Conservation (phyloP, 1,140 invertebrate species). For the Sinonovacula constricta region DNA sequence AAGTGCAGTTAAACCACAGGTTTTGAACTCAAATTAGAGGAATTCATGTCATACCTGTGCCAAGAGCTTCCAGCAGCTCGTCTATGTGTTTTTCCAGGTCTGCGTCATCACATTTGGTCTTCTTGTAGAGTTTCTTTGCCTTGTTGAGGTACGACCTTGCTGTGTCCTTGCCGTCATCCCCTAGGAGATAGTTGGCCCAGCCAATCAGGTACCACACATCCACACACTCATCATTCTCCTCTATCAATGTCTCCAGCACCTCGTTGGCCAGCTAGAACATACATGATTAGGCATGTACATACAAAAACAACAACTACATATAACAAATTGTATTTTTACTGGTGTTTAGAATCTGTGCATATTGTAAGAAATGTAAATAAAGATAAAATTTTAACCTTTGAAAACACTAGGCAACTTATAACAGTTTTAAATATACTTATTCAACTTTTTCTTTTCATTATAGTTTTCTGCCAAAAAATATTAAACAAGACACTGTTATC, state of each 20-base stretch:
- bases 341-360: neutral
- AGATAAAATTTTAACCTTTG: too few relatives aligned
- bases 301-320: neutral
- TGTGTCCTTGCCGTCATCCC: conserved; percentile 65
- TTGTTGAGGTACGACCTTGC: conserved; percentile 58
- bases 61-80: conserved; percentile 67
- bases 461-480: too few relatives aligned
- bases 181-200: conserved; percentile 66
- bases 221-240: conserved; percentile 65
- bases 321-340: conserved; percentile 1
- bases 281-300: too few relatives aligned
- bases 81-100: conserved; percentile 67
- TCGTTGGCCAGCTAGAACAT: conserved; percentile 56
- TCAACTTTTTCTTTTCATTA: too few relatives aligned
- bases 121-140: conserved; percentile 62
- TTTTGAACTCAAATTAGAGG: too few relatives aligned
- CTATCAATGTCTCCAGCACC: conserved; percentile 61
- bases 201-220: conserved; percentile 76
- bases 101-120: conserved; percentile 65
- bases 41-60: conserved; percentile 60
- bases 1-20: neutral
- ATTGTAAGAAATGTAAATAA: neutral
- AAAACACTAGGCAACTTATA: too few relatives aligned
- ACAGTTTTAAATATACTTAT: too few relatives aligned
- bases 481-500: too few relatives aligned